Evolutionary conservation across 2,797 vertebrate genomes (phyloP).

Genomic region (Thaleichthys pacificus): DNA sequence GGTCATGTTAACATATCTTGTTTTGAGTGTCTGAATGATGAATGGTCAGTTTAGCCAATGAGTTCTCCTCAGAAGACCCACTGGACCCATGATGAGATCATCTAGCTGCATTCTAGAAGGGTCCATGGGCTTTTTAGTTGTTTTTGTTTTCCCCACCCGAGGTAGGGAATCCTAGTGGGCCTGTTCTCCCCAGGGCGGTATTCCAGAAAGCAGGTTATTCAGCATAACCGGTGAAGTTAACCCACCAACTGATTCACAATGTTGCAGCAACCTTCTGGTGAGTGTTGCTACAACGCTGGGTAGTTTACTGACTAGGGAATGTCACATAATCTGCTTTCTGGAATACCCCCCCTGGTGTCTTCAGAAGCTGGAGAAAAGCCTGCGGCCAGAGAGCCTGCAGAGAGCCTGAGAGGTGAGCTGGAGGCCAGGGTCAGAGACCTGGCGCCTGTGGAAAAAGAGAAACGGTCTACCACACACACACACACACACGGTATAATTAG

Average conservation of each 20-base stretch:
- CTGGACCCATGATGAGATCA: background rate
- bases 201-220: too few relatives aligned
- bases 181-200: background rate
- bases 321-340: too few relatives aligned
- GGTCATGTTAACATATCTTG: background rate
- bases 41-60: background rate
- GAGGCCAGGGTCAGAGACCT: slow-evolving; percentile 13
- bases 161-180: background rate
- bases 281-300: too few relatives aligned
- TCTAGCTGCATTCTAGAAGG: background rate
- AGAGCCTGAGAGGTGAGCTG: slow-evolving; percentile 3
- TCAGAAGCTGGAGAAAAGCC: slow-evolving; percentile 36
- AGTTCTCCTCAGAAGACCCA: too few relatives aligned
- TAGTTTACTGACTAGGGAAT: too few relatives aligned
- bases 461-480: background rate
- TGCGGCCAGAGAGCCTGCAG: slow-evolving; percentile 2
- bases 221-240: too few relatives aligned
- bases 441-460: slow-evolving; percentile 15
- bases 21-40: background rate
- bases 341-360: background rate
- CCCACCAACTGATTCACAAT: too few relatives aligned
- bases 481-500: slow-evolving; percentile 33
- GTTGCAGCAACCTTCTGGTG: too few relatives aligned
- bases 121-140: background rate
- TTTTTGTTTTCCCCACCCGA: background rate